Percentiles rank a stretch among this genome's conserved stretches.
phyloP scores from a whole-genome alignment of 2,113 vertebrate species.

The Ginglymostoma cirratum region DNA sequence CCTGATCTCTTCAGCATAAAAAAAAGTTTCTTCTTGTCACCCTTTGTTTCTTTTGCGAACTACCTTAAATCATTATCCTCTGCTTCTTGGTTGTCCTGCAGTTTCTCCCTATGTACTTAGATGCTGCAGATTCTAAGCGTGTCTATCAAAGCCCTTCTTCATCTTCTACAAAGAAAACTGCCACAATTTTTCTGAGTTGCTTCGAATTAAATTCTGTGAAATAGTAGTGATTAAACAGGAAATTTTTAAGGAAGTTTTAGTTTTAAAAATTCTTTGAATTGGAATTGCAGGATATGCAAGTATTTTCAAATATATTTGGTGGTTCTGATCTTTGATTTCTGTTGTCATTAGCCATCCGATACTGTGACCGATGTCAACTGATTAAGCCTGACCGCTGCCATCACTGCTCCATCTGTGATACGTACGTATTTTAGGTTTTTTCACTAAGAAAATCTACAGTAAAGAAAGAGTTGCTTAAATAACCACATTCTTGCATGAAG shows the following conservation, averaged over 20 bases:
- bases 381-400: conserved; percentile 97
- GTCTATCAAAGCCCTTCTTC: too few species aligned
- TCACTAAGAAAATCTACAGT: not conserved
- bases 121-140: too few species aligned
- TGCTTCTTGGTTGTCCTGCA: too few species aligned
- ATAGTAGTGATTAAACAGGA: not conserved
- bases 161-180: too few species aligned
- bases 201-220: not conserved
- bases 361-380: conserved; percentile 92
- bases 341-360: conserved; percentile 77
- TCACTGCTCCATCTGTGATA: conserved; percentile 91
- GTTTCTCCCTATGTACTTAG: too few species aligned
- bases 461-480: not conserved
- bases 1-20: too few species aligned
- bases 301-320: not conserved
- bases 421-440: conserved; percentile 66
- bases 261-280: not conserved
- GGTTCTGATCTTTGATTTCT: conserved; percentile 3
- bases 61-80: too few species aligned
- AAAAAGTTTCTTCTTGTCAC: too few species aligned
- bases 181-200: too few species aligned
- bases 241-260: not conserved
- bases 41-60: too few species aligned
- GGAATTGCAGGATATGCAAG: not conserved
- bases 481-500: not conserved